A percentile compares a stretch with the other conserved stretches of the same genome.
phyloP scores from a whole-genome alignment of 2,113 vertebrate genomes.

The Cebus imitator region DNA sequence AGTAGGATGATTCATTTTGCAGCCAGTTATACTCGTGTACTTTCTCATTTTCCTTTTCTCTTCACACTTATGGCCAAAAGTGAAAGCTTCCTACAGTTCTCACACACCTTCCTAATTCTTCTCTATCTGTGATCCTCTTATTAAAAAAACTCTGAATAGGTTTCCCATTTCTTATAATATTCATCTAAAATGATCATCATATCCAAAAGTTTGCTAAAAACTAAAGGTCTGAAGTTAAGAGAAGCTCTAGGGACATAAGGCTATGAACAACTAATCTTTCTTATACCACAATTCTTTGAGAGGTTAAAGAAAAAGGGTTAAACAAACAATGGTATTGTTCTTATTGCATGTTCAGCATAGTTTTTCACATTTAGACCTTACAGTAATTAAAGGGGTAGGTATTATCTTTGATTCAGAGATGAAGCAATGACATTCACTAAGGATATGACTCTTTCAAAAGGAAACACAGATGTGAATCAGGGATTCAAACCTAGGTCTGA shows the following conservation, averaged over 20 bases:
- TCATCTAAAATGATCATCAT: neutral
- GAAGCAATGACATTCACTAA: neutral
- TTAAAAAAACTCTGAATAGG: neutral
- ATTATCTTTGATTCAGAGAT: conserved; percentile 7
- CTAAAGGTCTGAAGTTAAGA: neutral
- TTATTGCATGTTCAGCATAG: neutral
- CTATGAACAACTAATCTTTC: neutral
- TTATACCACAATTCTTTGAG: neutral
- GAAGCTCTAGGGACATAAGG: neutral
- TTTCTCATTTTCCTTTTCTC: neutral
- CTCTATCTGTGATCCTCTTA: neutral
- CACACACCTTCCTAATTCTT: neutral
- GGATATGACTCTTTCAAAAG: neutral
- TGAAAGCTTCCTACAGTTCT: neutral
- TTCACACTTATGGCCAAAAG: neutral
- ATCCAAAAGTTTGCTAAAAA: neutral
- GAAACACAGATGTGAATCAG: neutral
- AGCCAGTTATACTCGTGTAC: neutral
- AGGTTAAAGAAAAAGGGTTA: neutral
- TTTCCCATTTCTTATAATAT: neutral
- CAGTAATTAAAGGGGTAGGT: neutral
- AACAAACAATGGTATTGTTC: neutral
- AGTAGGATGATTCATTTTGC: neutral
- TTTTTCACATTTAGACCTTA: conserved; percentile 1
- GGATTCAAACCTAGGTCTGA: neutral